Evolutionary conservation across 2,113 vertebrate genomes (phyloP), one percentile per base, ranked within the genome.

Genomic region (Nibea albiflora): DNA sequence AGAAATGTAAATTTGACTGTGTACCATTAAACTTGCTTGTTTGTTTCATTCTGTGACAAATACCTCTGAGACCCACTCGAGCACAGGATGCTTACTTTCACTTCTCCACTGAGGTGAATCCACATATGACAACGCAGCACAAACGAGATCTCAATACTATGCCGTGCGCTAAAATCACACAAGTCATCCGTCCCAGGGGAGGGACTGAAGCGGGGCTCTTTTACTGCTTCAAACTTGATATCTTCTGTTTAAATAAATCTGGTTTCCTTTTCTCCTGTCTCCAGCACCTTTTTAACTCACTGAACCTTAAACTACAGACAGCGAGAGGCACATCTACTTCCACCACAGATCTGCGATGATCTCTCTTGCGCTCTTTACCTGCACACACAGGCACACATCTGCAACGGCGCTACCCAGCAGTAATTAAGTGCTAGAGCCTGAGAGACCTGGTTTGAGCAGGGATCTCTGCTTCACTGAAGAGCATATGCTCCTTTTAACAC

Each of bases 391-490:
- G 63, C 61, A 65, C 69, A 65, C 64, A 67, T 70, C 49, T 73
- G 67, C 31, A 63, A 57, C 57, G 80, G 70, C 2, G 14, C 71
- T 67, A 65, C 39, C 61, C 76, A 58, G 65, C 68, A 67, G 76
- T 87, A 78, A 90, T 84, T 80, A 87, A 76, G 67, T 47, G 49
- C 22, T 54, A 54, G 31, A 80, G 78, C 75, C 67, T 63, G 28
- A 60, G 54, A 85, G 58, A 46, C 60, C 61, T 60, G 50, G 76
- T 66, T 58, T 80, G 20, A 88, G 62, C 14, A 56, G 42, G 17
- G 57, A 83, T 84, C 57, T 81, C 73, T 72, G 65, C 53, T 44
- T 64, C 31, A 85, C 42, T 35, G 63, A 79, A 62, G 53, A 84
- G 42, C 82, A 80, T 74, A 87, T 76, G 71, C 42, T 79, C 67